These are phyloP conservation scores for Pegoplata infirma DNA, from an alignment of 2,888 invertebrate species.

Conservation along the genomic window DNA sequence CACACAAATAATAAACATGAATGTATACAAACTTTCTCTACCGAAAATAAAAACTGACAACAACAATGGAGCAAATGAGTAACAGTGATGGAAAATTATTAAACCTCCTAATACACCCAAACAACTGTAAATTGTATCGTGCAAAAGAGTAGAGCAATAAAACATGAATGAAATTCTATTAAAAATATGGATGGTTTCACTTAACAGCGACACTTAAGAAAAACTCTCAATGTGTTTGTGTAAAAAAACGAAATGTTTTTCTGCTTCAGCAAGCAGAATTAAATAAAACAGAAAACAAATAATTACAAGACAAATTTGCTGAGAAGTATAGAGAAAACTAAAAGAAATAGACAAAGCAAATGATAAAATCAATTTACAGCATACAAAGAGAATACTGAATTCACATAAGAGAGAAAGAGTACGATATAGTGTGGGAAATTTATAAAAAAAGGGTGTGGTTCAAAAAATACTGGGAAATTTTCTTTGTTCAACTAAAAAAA, in stretches of 20 bases:
- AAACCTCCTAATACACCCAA: no score
- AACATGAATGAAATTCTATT: constrained; percentile 60
- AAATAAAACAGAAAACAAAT: neutral
- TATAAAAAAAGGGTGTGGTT: constrained; percentile 58
- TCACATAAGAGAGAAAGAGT: constrained; percentile 55
- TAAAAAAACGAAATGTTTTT: constrained; percentile 27
- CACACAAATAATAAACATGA: constrained; percentile 45
- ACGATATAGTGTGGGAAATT: neutral
- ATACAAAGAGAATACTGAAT: neutral
- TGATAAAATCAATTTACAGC: constrained; percentile 17
- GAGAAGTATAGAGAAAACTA: no score
- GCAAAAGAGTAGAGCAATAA: constrained; percentile 54
- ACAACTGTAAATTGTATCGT: constrained; percentile 9
- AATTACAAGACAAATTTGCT: neutral
- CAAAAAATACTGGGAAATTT: constrained; percentile 72
- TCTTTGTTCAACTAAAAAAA: constrained; percentile 45
- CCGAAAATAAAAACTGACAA: neutral
- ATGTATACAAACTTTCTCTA: constrained; percentile 8
- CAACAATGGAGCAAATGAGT: constrained; percentile 28
- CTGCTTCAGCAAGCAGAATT: constrained; percentile 38
- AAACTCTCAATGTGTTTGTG: neutral
- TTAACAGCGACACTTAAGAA: constrained; percentile 67
- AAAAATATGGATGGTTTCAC: constrained; percentile 73
- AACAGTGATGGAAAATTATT: constrained; percentile 48
- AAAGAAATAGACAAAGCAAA: no score